phyloP scores from a whole-genome alignment of 2,888 invertebrate genomes.

The Amblyjoppa proteus region DNA sequence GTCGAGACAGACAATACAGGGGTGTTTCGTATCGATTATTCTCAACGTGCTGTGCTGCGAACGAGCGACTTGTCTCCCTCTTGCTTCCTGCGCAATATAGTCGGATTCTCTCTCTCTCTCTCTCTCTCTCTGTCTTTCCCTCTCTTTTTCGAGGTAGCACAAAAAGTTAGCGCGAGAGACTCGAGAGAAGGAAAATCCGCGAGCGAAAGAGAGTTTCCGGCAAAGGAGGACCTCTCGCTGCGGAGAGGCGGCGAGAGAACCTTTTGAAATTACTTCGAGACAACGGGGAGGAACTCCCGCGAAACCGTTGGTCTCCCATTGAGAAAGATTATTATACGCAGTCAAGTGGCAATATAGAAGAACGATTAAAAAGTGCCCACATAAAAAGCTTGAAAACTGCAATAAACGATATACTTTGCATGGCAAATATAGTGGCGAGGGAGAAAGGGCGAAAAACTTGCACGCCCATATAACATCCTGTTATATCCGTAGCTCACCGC shows the following conservation, averaged over 20 bases:
- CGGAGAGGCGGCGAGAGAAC: background rate
- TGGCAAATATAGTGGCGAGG: constrained; percentile 22
- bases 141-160: background rate
- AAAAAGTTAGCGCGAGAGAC: constrained; percentile 8
- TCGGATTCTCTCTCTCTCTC: background rate
- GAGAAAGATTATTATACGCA: constrained; percentile 44
- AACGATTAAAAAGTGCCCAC: constrained; percentile 39
- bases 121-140: background rate
- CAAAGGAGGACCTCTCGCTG: background rate
- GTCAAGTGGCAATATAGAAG: constrained; percentile 38
- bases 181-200: constrained; percentile 25
- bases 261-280: constrained; percentile 45
- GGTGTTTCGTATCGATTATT: constrained; percentile 42
- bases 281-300: constrained; percentile 12
- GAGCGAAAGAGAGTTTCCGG: constrained; percentile 35
- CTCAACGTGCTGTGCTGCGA: constrained; percentile 22
- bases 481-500: background rate
- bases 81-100: constrained; percentile 4
- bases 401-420: constrained; percentile 43
- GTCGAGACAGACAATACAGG: constrained; percentile 16
- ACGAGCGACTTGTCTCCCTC: constrained; percentile 13
- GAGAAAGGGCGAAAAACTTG: background rate
- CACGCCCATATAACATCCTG: background rate
- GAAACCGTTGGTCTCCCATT: constrained; percentile 39
- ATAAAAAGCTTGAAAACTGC: constrained; percentile 45